phyloP scores from a whole-genome alignment of 2,797 vertebrate genomes.

The Silurus lanzhouensis region DNA sequence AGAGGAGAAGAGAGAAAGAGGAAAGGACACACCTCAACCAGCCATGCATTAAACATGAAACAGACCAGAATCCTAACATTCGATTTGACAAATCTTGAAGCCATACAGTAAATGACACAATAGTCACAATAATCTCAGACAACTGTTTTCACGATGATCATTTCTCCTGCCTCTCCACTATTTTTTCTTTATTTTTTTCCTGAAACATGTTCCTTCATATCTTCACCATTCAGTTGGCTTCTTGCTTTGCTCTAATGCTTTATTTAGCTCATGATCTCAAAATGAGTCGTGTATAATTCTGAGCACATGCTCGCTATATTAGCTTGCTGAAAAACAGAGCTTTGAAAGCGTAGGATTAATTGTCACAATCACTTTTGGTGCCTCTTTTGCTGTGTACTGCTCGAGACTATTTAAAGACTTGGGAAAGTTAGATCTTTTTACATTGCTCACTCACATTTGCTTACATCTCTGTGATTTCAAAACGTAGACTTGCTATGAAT shows the following conservation, averaged over 20 bases:
- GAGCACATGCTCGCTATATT: not conserved
- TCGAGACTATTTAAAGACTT: not conserved
- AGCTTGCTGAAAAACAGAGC: not conserved
- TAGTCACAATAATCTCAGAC: not conserved
- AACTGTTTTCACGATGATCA: not conserved
- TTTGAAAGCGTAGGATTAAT: not conserved
- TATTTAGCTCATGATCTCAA: not conserved
- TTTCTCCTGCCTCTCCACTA: not conserved
- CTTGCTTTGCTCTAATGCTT: not conserved
- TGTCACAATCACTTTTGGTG: not conserved
- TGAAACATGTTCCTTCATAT: too few species aligned
- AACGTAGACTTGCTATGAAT: not conserved
- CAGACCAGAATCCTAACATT: slow-evolving; percentile 57
- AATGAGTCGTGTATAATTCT: not conserved
- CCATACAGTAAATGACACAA: slow-evolving; percentile 6
- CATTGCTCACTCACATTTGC: too few species aligned
- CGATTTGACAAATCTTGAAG: slow-evolving; percentile 57
- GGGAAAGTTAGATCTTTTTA: not conserved
- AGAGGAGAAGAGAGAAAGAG: slow-evolving; percentile 21
- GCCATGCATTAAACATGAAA: slow-evolving; percentile 61
- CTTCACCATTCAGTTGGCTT: not conserved
- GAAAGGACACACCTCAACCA: slow-evolving; percentile 20
- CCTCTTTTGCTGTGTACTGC: not conserved
- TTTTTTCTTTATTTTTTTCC: not conserved
- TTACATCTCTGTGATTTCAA: not conserved